phyloP scores from a whole-genome alignment of 2,113 vertebrate species.

The Crotophaga sulcirostris region DNA sequence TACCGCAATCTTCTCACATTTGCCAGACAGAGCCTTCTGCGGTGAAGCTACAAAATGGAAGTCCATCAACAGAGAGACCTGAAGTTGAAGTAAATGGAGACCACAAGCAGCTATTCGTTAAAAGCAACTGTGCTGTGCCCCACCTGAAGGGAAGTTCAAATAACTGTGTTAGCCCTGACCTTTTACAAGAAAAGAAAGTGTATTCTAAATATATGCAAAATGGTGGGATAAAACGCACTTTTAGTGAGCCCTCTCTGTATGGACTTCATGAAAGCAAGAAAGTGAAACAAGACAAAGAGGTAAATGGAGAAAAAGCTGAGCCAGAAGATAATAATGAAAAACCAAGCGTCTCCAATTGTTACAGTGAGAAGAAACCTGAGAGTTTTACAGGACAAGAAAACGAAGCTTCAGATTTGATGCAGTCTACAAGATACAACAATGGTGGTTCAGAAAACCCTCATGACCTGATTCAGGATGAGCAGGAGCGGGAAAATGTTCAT shows the following conservation, averaged over 20 bases:
- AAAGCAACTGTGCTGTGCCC: constrained; percentile 69
- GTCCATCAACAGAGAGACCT: constrained; percentile 75
- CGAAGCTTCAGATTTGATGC: constrained; percentile 69
- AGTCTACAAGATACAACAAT: constrained; percentile 70
- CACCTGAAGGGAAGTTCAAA: constrained; percentile 79
- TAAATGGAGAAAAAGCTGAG: constrained; percentile 76
- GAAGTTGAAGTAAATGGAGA: constrained; percentile 83
- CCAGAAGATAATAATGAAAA: constrained; percentile 60
- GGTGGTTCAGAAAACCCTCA: constrained; percentile 63
- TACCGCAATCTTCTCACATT: constrained; percentile 78
- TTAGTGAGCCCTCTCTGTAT: constrained; percentile 79
- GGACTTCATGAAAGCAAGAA: constrained; percentile 84
- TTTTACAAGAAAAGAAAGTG: constrained; percentile 75
- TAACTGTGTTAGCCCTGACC: constrained; percentile 73
- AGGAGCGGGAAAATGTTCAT: constrained; percentile 77
- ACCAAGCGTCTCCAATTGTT: constrained; percentile 55
- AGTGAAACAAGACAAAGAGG: constrained; percentile 78
- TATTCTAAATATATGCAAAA: constrained; percentile 83
- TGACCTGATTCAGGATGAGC: constrained; percentile 72
- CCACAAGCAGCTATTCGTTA: constrained; percentile 77
- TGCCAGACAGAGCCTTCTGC: constrained; percentile 76
- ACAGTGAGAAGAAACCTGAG: constrained; percentile 49
- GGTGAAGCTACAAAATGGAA: constrained; percentile 87
- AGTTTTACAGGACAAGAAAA: constrained; percentile 66
- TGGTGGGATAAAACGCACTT: constrained; percentile 86